A percentile compares a stretch with the other conserved stretches of the same genome.
Evolutionary conservation across 1,140 invertebrate species (phyloP).

Genomic region (Apolygus lucorum): DNA sequence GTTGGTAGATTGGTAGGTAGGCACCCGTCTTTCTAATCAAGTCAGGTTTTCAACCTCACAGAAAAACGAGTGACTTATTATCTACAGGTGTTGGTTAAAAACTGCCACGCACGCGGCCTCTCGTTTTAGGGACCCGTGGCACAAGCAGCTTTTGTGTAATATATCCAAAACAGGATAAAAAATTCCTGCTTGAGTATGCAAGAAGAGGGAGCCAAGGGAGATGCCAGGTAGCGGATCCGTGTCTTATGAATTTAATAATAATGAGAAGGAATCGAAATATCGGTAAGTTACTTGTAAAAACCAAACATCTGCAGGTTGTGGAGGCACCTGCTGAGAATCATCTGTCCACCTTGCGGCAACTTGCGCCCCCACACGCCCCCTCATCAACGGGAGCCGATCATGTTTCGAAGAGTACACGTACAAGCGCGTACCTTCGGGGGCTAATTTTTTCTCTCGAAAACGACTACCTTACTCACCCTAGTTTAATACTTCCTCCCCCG

Average conservation of each 20-base stretch:
- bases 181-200: neutral
- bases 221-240: neutral
- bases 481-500: too few relatives aligned
- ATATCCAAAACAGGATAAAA: neutral
- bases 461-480: too few relatives aligned
- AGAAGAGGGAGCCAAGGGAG: neutral
- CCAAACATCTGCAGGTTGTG: neutral
- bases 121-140: neutral
- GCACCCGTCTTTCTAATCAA: too few relatives aligned
- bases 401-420: too few relatives aligned
- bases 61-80: neutral
- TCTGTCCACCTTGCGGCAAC: neutral
- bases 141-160: neutral
- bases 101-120: neutral
- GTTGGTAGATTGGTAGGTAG: too few relatives aligned
- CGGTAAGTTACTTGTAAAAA: neutral
- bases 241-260: neutral
- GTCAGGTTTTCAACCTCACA: too few relatives aligned
- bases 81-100: neutral
- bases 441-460: too few relatives aligned
- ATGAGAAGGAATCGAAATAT: neutral
- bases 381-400: too few relatives aligned
- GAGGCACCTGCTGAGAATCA: neutral
- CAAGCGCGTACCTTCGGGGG: too few relatives aligned
- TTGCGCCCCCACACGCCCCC: slow-evolving; percentile 4